These are phyloP conservation scores for Odontomyia ornata DNA, from an alignment of 2,888 invertebrate genomes.

Conservation along the genomic window DNA sequence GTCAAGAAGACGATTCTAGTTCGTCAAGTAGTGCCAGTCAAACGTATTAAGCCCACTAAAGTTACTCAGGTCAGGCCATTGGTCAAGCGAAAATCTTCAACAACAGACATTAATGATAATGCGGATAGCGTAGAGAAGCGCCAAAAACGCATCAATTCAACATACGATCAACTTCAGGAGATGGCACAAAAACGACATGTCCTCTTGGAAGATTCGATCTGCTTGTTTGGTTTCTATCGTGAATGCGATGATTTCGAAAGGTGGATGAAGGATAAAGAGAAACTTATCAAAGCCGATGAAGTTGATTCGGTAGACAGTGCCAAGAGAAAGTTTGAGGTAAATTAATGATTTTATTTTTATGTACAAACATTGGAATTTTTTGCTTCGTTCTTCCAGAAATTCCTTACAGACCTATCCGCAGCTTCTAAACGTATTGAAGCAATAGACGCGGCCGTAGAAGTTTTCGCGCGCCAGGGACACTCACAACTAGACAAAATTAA, in stretches of 20 bases:
- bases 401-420: constrained; percentile 94
- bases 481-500: constrained; percentile 84
- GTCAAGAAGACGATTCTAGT: constrained; percentile 91
- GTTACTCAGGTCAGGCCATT: constrained; percentile 60
- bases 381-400: constrained; percentile 75
- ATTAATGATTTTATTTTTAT: background rate
- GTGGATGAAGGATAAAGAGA: constrained; percentile 97
- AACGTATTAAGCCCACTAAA: constrained; percentile 67
- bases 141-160: constrained; percentile 80
- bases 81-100: constrained; percentile 62
- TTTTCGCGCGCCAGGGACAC: constrained; percentile 85
- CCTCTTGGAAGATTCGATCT: constrained; percentile 89
- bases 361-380: constrained; percentile 10
- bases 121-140: constrained; percentile 80
- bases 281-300: constrained; percentile 81
- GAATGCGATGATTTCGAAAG: constrained; percentile 98
- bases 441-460: constrained; percentile 86
- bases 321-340: constrained; percentile 86
- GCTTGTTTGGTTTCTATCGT: constrained; percentile 90
- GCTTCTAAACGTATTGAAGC: constrained; percentile 90
- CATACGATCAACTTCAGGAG: constrained; percentile 82
- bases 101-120: constrained; percentile 68
- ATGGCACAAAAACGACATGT: constrained; percentile 83
- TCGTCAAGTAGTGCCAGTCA: constrained; percentile 84
- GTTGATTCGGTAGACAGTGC: constrained; percentile 91